These are phyloP conservation scores for Coelogynopora nodosa DNA, from an alignment of 2,888 invertebrate genomes.

Conservation along the genomic window DNA sequence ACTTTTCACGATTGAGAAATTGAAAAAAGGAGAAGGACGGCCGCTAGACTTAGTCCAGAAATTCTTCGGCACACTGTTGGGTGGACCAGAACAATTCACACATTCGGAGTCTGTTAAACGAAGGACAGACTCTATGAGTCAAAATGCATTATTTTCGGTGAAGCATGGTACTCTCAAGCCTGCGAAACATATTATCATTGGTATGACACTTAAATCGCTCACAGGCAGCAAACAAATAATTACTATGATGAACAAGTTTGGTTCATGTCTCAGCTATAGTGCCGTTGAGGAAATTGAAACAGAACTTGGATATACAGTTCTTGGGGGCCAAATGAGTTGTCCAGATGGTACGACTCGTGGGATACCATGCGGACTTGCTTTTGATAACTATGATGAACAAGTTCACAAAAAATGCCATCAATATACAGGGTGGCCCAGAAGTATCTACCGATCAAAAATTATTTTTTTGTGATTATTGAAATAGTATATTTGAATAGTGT, in stretches of 20 bases:
- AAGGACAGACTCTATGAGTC: background rate
- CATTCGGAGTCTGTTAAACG: background rate
- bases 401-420: too few species aligned
- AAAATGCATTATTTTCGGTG: background rate
- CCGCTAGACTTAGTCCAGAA: background rate
- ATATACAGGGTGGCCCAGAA: too few species aligned
- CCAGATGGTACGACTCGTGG: background rate
- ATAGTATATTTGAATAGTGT: too few species aligned
- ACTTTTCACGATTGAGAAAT: background rate
- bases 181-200: background rate
- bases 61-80: background rate
- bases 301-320: background rate
- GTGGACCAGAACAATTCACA: background rate
- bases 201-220: background rate
- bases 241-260: background rate
- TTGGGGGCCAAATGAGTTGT: background rate
- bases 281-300: background rate
- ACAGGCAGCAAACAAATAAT: background rate
- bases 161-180: background rate
- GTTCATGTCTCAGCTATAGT: background rate
- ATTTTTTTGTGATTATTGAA: too few species aligned
- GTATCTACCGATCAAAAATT: too few species aligned
- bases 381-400: background rate
- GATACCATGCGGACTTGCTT: background rate
- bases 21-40: background rate